A percentile compares a stretch with the other conserved stretches of the same genome.
phyloP scores from a whole-genome alignment of 2,797 vertebrate species.

The Takifugu rubripes region DNA sequence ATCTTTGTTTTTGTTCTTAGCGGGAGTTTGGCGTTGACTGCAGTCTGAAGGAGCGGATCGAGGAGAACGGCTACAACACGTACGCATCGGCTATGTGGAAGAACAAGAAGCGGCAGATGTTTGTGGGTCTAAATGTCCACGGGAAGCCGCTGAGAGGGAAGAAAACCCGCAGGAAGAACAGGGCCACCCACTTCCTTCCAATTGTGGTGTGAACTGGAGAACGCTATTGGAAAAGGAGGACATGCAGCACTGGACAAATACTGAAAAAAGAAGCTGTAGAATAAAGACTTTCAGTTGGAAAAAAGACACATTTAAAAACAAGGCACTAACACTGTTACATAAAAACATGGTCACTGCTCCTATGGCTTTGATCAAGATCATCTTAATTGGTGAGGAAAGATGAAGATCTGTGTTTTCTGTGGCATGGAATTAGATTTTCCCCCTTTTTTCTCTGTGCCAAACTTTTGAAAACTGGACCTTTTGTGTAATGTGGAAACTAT shows the following conservation, averaged over 20 bases:
- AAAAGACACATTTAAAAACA: conserved; percentile 48
- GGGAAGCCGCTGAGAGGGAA: conserved; percentile 87
- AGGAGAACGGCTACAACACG: conserved; percentile 97
- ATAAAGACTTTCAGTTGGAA: conserved; percentile 46
- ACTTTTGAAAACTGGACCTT: conserved; percentile 57
- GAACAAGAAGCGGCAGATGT: conserved; percentile 93
- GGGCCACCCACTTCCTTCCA: conserved; percentile 90
- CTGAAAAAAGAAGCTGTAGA: conserved; percentile 34
- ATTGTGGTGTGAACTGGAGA: conserved; percentile 80
- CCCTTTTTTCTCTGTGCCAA: conserved; percentile 70
- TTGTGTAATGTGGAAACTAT: conserved; percentile 48
- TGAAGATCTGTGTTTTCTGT: conserved; percentile 52
- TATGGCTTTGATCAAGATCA: conserved; percentile 40
- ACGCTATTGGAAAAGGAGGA: conserved; percentile 21
- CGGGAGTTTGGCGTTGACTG: conserved; percentile 91
- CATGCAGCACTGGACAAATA: conserved; percentile 60
- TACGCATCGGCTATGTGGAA: conserved; percentile 91
- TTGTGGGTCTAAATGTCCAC: conserved; percentile 90
- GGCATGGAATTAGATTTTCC: conserved; percentile 71
- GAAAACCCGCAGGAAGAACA: conserved; percentile 92
- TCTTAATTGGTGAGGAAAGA: conserved; percentile 30
- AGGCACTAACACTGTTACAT: conserved; percentile 67
- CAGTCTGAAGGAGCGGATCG: conserved; percentile 93
- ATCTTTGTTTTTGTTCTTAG: conserved; percentile 57
- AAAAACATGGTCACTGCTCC: conserved; percentile 33